These are phyloP conservation scores for Aphaenogaster rudis DNA, from an alignment of 1,140 invertebrate genomes.

Conservation along the genomic window DNA sequence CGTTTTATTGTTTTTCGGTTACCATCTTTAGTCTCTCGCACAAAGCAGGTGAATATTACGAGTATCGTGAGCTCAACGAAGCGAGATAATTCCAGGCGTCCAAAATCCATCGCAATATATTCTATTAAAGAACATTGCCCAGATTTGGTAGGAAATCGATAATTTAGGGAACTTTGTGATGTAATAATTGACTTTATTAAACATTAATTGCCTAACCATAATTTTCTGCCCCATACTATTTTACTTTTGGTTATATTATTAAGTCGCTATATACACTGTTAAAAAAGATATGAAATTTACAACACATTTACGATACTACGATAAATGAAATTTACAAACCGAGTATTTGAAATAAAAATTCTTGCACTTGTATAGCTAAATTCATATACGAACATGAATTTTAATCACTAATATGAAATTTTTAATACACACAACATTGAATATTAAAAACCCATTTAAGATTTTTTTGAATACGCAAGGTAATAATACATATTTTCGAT, in stretches of 20 bases:
- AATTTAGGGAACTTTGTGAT: neutral
- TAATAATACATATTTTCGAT: too few relatives aligned
- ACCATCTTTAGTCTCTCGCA: slow-evolving; percentile 13
- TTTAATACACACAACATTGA: too few relatives aligned
- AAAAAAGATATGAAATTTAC: too few relatives aligned
- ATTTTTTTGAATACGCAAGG: too few relatives aligned
- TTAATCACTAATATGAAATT: too few relatives aligned
- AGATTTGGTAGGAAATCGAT: neutral
- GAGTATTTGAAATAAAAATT: too few relatives aligned
- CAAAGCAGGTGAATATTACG: slow-evolving; percentile 23
- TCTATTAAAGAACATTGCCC: neutral
- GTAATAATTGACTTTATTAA: neutral
- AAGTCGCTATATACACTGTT: neutral
- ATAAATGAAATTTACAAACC: too few relatives aligned
- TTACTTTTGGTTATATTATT: neutral
- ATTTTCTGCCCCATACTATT: neutral
- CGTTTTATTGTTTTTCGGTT: slow-evolving; percentile 25
- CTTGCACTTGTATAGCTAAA: too few relatives aligned
- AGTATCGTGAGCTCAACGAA: slow-evolving; percentile 18
- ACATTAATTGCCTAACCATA: neutral
- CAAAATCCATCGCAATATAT: neutral
- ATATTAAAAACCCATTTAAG: too few relatives aligned
- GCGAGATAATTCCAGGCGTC: neutral
- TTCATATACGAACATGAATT: too few relatives aligned
- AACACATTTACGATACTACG: too few relatives aligned